Percentiles rank a stretch among this genome's conserved stretches.
Conservation (phyloP, 2,113 vertebrate species). For the Calypte anna region DNA sequence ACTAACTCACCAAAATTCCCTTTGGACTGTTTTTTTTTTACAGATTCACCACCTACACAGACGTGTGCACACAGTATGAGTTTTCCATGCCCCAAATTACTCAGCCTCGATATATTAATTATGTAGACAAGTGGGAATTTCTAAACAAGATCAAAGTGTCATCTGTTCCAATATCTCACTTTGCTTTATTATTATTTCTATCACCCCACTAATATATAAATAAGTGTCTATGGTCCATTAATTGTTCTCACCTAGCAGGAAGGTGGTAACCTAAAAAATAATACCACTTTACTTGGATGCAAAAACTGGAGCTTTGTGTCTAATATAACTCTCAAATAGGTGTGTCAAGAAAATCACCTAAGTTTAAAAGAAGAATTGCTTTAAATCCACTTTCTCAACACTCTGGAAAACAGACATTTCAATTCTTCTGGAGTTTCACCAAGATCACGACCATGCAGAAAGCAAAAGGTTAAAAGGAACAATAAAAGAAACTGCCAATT, state of each 20-base stretch:
- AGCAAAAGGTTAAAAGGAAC: conserved; percentile 82
- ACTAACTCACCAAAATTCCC: not conserved
- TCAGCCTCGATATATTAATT: not conserved
- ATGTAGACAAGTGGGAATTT: not conserved
- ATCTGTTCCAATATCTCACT: not conserved
- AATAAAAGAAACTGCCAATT: conserved; percentile 79
- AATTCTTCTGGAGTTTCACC: conserved; percentile 10
- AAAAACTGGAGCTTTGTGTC: not conserved
- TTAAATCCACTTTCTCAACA: not conserved
- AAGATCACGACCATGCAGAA: conserved; percentile 72
- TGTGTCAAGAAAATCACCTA: not conserved
- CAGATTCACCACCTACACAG: not conserved
- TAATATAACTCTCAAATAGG: not conserved
- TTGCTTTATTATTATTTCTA: not conserved
- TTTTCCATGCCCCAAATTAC: not conserved
- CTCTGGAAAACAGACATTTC: conserved; percentile 24
- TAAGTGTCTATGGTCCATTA: not conserved
- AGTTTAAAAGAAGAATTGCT: not conserved
- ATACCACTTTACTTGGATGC: not conserved
- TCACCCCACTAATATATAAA: not conserved
- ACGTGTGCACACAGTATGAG: not conserved
- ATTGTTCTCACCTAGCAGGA: not conserved
- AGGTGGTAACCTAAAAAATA: not conserved
- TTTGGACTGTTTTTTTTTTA: not conserved
- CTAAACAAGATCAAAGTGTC: not conserved